Conservation (phyloP, 2,888 invertebrate genomes). For the Muschampia plurimacula region DNA sequence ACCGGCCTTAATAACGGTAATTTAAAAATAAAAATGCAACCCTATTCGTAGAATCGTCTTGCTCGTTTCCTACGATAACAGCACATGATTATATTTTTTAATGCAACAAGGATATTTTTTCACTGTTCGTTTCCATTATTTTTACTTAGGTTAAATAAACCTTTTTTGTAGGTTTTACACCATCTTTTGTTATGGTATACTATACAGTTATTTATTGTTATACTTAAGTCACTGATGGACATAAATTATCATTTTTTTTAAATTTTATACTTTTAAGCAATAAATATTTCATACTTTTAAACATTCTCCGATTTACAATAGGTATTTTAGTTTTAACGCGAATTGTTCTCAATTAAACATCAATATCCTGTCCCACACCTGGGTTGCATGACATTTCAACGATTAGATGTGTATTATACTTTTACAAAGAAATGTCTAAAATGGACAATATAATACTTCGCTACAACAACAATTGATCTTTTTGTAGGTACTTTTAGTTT, state of each 20-base stretch:
- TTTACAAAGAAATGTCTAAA: slow-evolving; percentile 15
- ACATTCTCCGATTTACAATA: no score
- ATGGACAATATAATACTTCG: slow-evolving; percentile 10
- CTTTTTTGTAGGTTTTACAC: neutral
- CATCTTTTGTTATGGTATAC: neutral
- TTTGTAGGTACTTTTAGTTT: neutral
- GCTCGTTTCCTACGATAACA: slow-evolving; percentile 61
- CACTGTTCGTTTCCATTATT: slow-evolving; percentile 4
- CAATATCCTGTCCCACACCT: slow-evolving; percentile 25
- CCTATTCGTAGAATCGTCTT: slow-evolving; percentile 63
- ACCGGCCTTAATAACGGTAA: slow-evolving; percentile 68
- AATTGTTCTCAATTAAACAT: no score
- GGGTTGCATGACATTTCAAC: slow-evolving; percentile 20
- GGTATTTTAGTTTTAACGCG: no score
- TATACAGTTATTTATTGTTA: no score
- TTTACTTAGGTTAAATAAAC: neutral
- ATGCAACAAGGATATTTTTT: slow-evolving; percentile 6
- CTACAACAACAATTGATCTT: slow-evolving; percentile 27
- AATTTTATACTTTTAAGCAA: no score
- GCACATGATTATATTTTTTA: slow-evolving; percentile 54
- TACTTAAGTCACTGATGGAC: no score
- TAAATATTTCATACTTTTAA: no score
- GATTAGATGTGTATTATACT: slow-evolving; percentile 1
- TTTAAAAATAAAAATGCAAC: slow-evolving; percentile 63
- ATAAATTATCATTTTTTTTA: no score